These are phyloP conservation scores for Jacana jacana DNA, from an alignment of 2,113 vertebrate species.

Conservation along the genomic window DNA sequence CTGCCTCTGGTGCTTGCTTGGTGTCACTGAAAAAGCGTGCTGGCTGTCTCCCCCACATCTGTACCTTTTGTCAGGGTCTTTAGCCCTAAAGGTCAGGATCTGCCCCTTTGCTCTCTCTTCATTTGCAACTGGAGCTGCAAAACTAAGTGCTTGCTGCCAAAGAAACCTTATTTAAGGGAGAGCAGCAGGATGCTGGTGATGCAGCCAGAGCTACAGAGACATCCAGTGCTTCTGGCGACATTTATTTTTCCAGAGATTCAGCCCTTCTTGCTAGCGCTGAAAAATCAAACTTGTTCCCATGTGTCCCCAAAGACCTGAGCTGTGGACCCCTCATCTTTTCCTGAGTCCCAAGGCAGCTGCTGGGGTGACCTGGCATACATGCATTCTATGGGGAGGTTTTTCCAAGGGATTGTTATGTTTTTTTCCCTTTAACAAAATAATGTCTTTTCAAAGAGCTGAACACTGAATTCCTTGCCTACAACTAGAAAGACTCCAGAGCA, in stretches of 20 bases:
- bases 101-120: not conserved
- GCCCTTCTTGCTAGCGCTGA: not conserved
- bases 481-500: not conserved
- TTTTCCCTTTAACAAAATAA: not conserved
- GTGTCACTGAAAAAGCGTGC: not conserved
- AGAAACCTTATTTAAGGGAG: not conserved
- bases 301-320: not conserved
- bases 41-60: not conserved
- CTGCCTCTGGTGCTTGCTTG: not conserved
- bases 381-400: not conserved
- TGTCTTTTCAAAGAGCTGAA: not conserved
- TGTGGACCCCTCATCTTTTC: not conserved
- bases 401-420: no score
- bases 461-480: not conserved
- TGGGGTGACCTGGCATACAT: not conserved
- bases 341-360: not conserved
- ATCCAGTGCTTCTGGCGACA: not conserved
- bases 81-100: not conserved
- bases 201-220: not conserved
- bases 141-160: not conserved
- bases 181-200: not conserved
- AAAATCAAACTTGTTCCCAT: not conserved
- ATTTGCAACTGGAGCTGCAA: not conserved
- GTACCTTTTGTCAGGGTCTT: not conserved
- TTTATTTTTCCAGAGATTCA: not conserved